phyloP scores from a whole-genome alignment of 2,797 vertebrate species.

The Telmatherina bonti region DNA sequence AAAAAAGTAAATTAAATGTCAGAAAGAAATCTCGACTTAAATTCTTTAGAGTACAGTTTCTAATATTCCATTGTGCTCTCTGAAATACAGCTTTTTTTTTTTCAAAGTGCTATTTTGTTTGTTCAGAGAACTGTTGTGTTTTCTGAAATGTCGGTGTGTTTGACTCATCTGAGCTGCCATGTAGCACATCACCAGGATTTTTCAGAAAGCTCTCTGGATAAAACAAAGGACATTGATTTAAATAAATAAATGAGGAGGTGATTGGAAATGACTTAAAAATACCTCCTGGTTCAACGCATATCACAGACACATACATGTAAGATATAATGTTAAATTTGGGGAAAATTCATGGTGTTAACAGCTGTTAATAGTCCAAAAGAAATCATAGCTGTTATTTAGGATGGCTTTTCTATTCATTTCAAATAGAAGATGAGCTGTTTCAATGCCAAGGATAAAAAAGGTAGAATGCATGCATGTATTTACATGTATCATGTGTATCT shows the following conservation, averaged over 20 bases:
- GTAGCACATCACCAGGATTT: not conserved
- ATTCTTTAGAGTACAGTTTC: not conserved
- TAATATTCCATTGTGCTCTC: not conserved
- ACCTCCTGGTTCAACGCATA: conserved; percentile 7
- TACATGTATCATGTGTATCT: not conserved
- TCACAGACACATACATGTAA: not conserved
- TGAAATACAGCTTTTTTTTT: not conserved
- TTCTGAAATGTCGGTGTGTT: not conserved
- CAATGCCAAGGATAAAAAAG: too few relatives aligned
- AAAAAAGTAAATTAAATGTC: not conserved
- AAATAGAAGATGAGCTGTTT: conserved; percentile 1
- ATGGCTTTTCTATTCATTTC: conserved; percentile 10
- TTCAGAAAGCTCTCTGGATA: conserved; percentile 17
- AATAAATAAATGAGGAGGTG: not conserved
- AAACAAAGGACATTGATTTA: conserved; percentile 1
- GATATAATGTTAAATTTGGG: not conserved
- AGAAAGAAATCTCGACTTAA: not conserved
- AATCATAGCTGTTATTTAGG: conserved; percentile 1
- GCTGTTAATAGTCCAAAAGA: conserved; percentile 22
- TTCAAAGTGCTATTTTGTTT: too few relatives aligned
- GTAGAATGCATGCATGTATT: not conserved
- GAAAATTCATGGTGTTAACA: conserved; percentile 1
- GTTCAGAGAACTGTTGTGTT: not conserved
- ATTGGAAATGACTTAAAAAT: not conserved
- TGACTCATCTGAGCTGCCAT: not conserved